Evolutionary conservation across 2,888 invertebrate genomes (phyloP), one percentile per base, ranked within the genome.

Genomic region (Frankliniella fusca): DNA sequence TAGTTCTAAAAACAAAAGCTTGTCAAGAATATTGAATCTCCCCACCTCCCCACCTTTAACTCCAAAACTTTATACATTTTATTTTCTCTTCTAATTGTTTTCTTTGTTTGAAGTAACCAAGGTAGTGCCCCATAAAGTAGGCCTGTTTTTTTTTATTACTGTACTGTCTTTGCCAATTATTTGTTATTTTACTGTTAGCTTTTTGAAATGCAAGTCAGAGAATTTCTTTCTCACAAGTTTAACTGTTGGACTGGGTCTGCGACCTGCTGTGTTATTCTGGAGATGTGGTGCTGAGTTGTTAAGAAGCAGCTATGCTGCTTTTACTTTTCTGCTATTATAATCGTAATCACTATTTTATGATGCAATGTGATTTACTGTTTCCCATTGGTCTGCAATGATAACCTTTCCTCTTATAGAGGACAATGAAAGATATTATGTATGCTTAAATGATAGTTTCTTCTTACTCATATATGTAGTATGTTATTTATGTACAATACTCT

Each of bases 361-460:
- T 10, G 8, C 12, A 27, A 76, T 76, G 70, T 76, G 70, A 23
- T 27, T 1, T 76, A 0, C 70, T 76, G 70, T 76, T 76, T 12
- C 27, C 70, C 70, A 76, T 76, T 76, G 70, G 70, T 76, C 23
- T 76, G 23, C 70, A 76, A 27, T 76, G 70, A 27, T 76, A 11
- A 12, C 70, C 27, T 76, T 76, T 23, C 70, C 70, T 76, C 70
- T 76, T 76, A 23, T 76, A 76, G 70, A 76, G 70, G 70, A 76
- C 12, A 27, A 76, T 27, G 18, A 27, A 76, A 76, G 70, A 76
- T 76, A 27, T 76, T 76, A 27, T 27, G 27, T 76, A 12, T 76
- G 70, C 70, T 76, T 76, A n/a, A 61, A 18, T 61, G n/a, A 61
- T 18, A 20, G n/a, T 61, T 61, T 18, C n/a, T 7, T 7, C n/a